Evolutionary conservation across 2,797 vertebrate species (phyloP).

Genomic region (Euthynnus affinis): DNA sequence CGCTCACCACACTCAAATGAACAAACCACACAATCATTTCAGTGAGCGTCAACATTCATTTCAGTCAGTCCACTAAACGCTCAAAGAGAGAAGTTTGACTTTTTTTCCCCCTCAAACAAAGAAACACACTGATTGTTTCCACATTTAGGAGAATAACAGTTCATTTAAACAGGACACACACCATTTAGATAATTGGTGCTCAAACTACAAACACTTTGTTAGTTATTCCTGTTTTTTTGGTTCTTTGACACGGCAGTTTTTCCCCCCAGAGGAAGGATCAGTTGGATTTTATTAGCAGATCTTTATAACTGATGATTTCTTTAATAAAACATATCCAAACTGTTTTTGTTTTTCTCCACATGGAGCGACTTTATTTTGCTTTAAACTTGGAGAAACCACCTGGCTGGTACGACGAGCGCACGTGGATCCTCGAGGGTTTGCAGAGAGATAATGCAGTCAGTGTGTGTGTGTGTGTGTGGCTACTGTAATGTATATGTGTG

Average conservation of each 20-base stretch:
- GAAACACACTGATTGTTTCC: no score
- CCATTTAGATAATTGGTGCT: no score
- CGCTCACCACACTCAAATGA: no score
- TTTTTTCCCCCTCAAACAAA: no score
- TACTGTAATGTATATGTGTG: constrained; percentile 1
- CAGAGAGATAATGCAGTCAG: not conserved
- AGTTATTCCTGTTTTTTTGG: not conserved
- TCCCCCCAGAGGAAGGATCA: no score
- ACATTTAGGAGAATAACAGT: no score
- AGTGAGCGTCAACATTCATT: not conserved
- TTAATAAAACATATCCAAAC: not conserved
- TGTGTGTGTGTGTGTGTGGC: constrained; percentile 26
- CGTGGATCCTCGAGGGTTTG: not conserved
- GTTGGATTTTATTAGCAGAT: no score
- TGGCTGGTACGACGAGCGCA: constrained; percentile 1
- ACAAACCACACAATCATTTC: no score
- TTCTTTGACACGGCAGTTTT: not conserved
- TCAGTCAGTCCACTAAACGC: not conserved
- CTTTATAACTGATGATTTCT: no score
- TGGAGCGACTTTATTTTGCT: not conserved
- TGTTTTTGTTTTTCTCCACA: no score
- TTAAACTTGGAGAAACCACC: not conserved
- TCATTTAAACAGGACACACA: no score
- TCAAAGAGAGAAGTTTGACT: not conserved
- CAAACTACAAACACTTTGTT: no score